These are phyloP conservation scores for Peromyscus polionotus DNA, from an alignment of 2,113 vertebrate genomes.

Conservation along the genomic window DNA sequence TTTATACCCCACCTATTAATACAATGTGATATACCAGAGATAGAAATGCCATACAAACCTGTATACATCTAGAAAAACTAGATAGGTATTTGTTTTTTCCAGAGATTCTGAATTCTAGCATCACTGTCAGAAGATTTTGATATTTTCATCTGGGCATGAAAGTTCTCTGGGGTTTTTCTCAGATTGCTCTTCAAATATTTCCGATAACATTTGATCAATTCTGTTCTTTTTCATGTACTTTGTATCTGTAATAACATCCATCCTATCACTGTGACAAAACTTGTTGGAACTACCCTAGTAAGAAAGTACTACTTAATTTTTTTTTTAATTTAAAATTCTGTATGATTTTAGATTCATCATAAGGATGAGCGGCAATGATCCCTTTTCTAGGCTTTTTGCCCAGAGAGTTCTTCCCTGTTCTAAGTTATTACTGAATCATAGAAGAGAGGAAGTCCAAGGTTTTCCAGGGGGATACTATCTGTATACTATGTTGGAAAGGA, in stretches of 20 bases:
- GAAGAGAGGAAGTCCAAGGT: background rate
- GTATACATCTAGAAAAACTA: background rate
- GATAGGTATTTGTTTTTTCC: background rate
- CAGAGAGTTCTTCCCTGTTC: background rate
- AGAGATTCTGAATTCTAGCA: background rate
- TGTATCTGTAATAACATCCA: background rate
- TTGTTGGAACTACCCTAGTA: background rate
- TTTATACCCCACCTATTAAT: background rate
- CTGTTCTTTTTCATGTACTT: background rate
- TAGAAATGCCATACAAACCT: background rate
- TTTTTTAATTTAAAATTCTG: background rate
- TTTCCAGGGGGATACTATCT: background rate
- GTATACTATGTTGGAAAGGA: background rate
- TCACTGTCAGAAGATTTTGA: background rate
- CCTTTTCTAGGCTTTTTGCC: background rate
- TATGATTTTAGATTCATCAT: background rate
- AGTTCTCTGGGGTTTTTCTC: background rate
- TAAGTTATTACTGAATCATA: background rate
- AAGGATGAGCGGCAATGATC: background rate
- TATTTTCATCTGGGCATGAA: background rate
- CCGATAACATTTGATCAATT: slow-evolving; percentile 7
- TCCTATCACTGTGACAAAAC: background rate
- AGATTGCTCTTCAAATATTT: background rate
- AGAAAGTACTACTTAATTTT: background rate
- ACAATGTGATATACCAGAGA: background rate